Conservation (phyloP, 1,140 invertebrate genomes). For the Tetranychus urticae region DNA sequence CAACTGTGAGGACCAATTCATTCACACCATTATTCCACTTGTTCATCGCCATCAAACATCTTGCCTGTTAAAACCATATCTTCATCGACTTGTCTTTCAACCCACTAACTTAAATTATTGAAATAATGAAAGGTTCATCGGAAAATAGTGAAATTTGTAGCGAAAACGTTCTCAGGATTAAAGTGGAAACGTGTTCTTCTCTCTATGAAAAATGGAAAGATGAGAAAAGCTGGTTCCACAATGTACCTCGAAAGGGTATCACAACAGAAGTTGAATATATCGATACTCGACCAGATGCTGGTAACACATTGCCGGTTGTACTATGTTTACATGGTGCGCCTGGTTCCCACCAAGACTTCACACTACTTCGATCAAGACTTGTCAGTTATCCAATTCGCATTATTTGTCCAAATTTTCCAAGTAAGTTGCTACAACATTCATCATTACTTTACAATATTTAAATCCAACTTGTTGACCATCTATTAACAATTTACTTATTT, state of each 20-base stretch:
- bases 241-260: not conserved
- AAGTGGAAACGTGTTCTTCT: not conserved
- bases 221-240: not conserved
- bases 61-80: too few species aligned
- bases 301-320: not conserved
- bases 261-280: not conserved
- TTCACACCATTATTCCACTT: too few species aligned
- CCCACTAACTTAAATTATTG: too few species aligned
- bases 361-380: not conserved
- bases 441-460: too few species aligned
- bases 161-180: not conserved
- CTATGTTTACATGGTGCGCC: constrained; percentile 3
- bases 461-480: too few species aligned
- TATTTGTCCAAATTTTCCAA: not conserved
- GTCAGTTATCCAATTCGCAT: not conserved
- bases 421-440: not conserved
- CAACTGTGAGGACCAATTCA: too few species aligned
- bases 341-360: not conserved
- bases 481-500: not conserved
- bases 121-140: too few species aligned
- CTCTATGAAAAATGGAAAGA: not conserved
- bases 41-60: too few species aligned
- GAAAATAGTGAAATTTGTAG: not conserved
- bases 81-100: too few species aligned
- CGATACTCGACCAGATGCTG: constrained; percentile 1